A percentile compares a stretch with the other conserved stretches of the same genome.
Conservation (phyloP, 64 coral and sea anemone species). For the Orbicella faveolata region DNA sequence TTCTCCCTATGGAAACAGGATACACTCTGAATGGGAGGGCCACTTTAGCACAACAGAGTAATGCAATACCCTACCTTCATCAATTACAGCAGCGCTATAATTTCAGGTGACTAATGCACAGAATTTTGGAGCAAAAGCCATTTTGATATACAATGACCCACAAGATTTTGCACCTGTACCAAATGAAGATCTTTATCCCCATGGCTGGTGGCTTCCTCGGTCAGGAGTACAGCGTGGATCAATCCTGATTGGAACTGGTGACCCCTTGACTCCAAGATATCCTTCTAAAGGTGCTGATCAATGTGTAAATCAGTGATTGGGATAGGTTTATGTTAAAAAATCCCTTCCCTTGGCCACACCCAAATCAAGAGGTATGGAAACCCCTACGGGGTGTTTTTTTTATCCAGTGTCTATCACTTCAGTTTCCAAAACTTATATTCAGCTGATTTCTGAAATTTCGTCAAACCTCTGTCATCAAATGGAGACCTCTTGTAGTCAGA, state of each 20-base stretch:
- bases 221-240: slow-evolving; percentile 90
- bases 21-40: not conserved
- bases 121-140: slow-evolving; percentile 73
- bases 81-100: not conserved
- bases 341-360: too few species aligned
- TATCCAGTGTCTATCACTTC: too few species aligned
- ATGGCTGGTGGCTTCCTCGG: slow-evolving; percentile 91
- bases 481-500: too few species aligned
- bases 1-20: not conserved
- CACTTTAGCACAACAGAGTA: not conserved
- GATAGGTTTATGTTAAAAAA: too few species aligned
- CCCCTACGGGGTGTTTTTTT: too few species aligned
- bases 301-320: not conserved
- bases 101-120: slow-evolving; percentile 84
- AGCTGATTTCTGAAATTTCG: not conserved
- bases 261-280: slow-evolving; percentile 88
- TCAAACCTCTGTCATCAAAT: too few species aligned
- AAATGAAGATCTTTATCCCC: slow-evolving; percentile 79
- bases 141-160: slow-evolving; percentile 88
- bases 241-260: slow-evolving; percentile 84
- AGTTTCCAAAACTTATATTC: too few species aligned
- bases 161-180: slow-evolving; percentile 86
- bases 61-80: too few species aligned
- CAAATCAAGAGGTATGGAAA: too few species aligned
- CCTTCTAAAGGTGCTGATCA: slow-evolving; percentile 71